Percentiles rank a stretch among this genome's conserved stretches.
Evolutionary conservation across 2,797 vertebrate species (phyloP).

Genomic region (Australoheros facetus): DNA sequence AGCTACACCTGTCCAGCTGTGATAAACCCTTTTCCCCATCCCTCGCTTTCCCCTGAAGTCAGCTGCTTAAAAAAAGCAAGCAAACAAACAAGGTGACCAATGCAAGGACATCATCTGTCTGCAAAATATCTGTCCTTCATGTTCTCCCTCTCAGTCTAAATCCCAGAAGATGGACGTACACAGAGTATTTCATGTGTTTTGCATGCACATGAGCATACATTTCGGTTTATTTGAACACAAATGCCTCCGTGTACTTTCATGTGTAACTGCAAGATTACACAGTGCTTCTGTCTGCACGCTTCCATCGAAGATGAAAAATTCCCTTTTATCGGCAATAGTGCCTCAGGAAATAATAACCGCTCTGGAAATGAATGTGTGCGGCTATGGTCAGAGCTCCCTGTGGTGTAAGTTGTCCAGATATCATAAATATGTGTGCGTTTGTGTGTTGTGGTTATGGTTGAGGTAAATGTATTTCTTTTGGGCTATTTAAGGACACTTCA

Average conservation of each 20-base stretch:
- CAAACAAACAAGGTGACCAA: conserved; percentile 45
- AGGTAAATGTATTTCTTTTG: conserved; percentile 51
- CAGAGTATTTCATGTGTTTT: background rate
- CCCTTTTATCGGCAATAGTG: conserved; percentile 17
- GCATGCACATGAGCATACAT: conserved; percentile 3
- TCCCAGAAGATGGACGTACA: conserved; percentile 24
- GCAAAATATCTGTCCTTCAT: conserved; percentile 17
- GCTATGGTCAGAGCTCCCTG: conserved; percentile 29
- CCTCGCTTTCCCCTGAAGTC: conserved; percentile 15
- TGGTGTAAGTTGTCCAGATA: conserved; percentile 37
- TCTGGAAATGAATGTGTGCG: conserved; percentile 43
- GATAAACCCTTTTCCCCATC: conserved; percentile 48
- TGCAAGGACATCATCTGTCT: conserved; percentile 50
- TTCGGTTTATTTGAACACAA: conserved; percentile 20
- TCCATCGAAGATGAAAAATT: conserved; percentile 25
- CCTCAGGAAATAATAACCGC: conserved; percentile 44
- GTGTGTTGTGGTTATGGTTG: conserved; percentile 3
- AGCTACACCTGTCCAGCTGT: conserved; percentile 52
- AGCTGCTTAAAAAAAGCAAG: conserved; percentile 32
- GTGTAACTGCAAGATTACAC: conserved; percentile 34
- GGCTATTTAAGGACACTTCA: conserved; percentile 41
- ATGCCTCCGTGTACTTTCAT: conserved; percentile 19
- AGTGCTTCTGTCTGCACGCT: background rate
- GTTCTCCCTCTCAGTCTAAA: conserved; percentile 4
- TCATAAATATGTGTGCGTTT: conserved; percentile 24